A percentile compares a stretch with the other conserved stretches of the same genome.
phyloP scores from a whole-genome alignment of 1,140 invertebrate genomes.

The Temnothorax longispinosus region DNA sequence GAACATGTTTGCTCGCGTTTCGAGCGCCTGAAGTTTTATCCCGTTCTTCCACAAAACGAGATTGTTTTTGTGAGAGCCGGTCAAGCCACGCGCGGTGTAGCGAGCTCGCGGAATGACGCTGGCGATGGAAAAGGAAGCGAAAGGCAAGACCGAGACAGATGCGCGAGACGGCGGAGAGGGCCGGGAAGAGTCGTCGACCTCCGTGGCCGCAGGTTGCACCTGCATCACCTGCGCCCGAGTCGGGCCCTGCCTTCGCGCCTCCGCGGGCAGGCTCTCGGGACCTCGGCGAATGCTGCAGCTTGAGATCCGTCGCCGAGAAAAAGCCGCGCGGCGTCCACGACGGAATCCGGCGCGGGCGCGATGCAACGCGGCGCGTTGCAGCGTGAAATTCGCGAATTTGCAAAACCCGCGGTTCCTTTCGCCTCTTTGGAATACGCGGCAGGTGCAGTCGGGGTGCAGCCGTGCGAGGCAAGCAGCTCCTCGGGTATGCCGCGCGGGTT shows the following conservation, averaged over 20 bases:
- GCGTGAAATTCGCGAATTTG: slow-evolving; percentile 58
- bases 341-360: slow-evolving; percentile 40
- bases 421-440: slow-evolving; percentile 14
- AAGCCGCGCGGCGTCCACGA: slow-evolving; percentile 53
- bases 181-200: slow-evolving; percentile 63
- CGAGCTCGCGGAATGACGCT: slow-evolving; percentile 4
- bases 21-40: background rate
- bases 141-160: slow-evolving; percentile 44
- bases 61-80: slow-evolving; percentile 50
- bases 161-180: slow-evolving; percentile 11
- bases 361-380: slow-evolving; percentile 42
- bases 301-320: slow-evolving; percentile 63
- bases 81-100: slow-evolving; percentile 26
- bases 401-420: background rate
- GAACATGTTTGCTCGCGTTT: background rate
- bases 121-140: slow-evolving; percentile 51
- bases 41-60: background rate
- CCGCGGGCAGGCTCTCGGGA: background rate
- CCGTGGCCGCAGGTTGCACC: slow-evolving; percentile 63
- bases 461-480: slow-evolving; percentile 22
- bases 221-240: slow-evolving; percentile 66
- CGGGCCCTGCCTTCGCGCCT: slow-evolving; percentile 32
- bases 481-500: slow-evolving; percentile 7
- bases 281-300: slow-evolving; percentile 30
- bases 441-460: background rate